A percentile compares a stretch with the other conserved stretches of the same genome.
phyloP scores from a whole-genome alignment of 2,113 vertebrate genomes.

The Calidris pygmaea region DNA sequence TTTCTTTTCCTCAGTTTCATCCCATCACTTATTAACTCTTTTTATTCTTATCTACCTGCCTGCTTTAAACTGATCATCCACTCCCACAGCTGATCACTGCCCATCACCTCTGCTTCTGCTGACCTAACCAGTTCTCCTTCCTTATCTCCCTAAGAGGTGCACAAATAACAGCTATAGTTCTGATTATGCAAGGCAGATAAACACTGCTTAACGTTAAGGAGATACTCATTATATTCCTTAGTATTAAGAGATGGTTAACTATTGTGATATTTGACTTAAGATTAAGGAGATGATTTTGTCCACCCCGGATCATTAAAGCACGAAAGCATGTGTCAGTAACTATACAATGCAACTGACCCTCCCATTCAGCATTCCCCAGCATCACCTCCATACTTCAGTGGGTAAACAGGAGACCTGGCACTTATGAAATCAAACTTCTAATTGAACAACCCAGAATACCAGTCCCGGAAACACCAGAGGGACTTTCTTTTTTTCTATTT shows the following conservation, averaged over 20 bases:
- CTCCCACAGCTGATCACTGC: not conserved
- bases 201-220: not conserved
- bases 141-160: not conserved
- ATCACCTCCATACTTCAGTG: rapidly evolving
- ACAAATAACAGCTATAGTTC: not conserved
- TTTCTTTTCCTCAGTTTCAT: not conserved
- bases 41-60: not conserved
- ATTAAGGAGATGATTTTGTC: not conserved
- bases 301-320: not conserved
- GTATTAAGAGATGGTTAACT: not conserved
- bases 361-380: not conserved
- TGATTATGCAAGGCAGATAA: not conserved
- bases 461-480: not conserved
- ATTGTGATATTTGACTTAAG: not conserved
- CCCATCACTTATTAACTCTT: not conserved
- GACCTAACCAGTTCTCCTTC: not conserved
- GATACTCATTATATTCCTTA: not conserved
- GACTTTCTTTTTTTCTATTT: not conserved
- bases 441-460: not conserved
- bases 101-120: not conserved
- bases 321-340: not conserved
- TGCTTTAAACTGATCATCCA: not conserved
- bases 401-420: not conserved
- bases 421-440: not conserved
- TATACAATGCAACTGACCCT: rapidly evolving